These are phyloP conservation scores for Euzophera pinguis DNA, from an alignment of 2,888 invertebrate species.

Conservation along the genomic window DNA sequence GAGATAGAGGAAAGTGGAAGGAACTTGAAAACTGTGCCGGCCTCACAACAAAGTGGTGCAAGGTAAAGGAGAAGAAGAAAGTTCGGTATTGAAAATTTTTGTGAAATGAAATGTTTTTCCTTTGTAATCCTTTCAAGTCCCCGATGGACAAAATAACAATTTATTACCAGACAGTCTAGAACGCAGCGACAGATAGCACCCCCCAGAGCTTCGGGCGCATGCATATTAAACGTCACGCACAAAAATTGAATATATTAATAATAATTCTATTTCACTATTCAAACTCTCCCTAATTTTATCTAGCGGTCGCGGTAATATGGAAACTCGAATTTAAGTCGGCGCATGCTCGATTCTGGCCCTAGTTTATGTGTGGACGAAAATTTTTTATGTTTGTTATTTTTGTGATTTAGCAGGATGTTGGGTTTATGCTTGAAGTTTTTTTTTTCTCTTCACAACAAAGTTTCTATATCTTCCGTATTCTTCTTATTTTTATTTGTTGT, in stretches of 20 bases:
- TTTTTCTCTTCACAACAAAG: no score
- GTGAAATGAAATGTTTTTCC: not conserved
- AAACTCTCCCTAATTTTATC: constrained; percentile 35
- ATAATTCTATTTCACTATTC: constrained; percentile 67
- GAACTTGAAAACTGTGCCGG: no score
- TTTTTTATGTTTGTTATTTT: no score
- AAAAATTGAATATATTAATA: constrained; percentile 71
- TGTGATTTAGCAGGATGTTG: no score
- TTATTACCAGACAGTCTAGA: constrained; percentile 6
- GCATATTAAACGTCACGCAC: constrained; percentile 67
- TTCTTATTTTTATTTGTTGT: no score
- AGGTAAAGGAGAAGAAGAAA: no score
- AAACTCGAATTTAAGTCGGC: constrained; percentile 17
- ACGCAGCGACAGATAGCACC: constrained; percentile 7
- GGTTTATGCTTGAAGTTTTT: no score
- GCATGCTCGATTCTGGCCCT: not conserved
- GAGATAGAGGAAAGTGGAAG: no score
- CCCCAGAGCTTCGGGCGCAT: constrained; percentile 33
- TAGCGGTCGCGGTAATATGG: constrained; percentile 21
- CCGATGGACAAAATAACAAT: constrained; percentile 43
- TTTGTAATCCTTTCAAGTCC: constrained; percentile 21
- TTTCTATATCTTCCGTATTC: no score
- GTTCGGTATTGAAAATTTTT: no score
- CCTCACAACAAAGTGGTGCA: no score
- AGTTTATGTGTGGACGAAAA: no score